Evolutionary conservation across 2,113 vertebrate genomes (phyloP).

Genomic region (Elgaria multicarinata): DNA sequence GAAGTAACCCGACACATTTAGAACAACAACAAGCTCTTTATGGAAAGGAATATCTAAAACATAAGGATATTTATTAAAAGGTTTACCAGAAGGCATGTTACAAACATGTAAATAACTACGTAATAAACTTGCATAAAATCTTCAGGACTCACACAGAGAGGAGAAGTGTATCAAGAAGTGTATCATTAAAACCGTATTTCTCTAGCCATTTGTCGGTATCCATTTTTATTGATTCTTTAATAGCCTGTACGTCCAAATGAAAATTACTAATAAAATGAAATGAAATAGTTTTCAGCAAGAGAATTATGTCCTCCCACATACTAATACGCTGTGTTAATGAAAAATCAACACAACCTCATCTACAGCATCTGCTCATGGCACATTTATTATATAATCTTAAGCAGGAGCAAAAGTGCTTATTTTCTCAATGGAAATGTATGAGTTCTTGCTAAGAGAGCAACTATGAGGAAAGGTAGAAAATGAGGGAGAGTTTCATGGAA

Average conservation of each 20-base stretch:
- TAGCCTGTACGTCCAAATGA: neutral
- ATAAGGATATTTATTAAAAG: neutral
- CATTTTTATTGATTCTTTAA: constrained; percentile 22
- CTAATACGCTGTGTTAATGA: constrained; percentile 14
- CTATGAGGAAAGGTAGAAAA: neutral
- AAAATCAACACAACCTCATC: neutral
- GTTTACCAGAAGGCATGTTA: neutral
- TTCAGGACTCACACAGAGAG: neutral
- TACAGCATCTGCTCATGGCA: neutral
- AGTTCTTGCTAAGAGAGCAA: neutral
- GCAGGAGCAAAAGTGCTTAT: neutral
- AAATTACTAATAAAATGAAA: constrained; percentile 29
- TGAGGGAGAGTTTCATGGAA: neutral
- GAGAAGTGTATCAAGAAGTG: neutral
- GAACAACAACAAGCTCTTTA: neutral
- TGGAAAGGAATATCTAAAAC: neutral
- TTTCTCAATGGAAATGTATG: neutral
- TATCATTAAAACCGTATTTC: neutral
- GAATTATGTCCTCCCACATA: neutral
- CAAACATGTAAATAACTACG: neutral
- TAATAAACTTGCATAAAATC: neutral
- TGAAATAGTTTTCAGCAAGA: constrained; percentile 8
- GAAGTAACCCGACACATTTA: neutral
- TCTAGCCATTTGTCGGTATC: neutral
- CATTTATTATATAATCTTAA: neutral